A percentile compares a stretch with the other conserved stretches of the same genome.
Evolutionary conservation across 2,888 invertebrate genomes (phyloP).

Genomic region (Heliconius hortense): DNA sequence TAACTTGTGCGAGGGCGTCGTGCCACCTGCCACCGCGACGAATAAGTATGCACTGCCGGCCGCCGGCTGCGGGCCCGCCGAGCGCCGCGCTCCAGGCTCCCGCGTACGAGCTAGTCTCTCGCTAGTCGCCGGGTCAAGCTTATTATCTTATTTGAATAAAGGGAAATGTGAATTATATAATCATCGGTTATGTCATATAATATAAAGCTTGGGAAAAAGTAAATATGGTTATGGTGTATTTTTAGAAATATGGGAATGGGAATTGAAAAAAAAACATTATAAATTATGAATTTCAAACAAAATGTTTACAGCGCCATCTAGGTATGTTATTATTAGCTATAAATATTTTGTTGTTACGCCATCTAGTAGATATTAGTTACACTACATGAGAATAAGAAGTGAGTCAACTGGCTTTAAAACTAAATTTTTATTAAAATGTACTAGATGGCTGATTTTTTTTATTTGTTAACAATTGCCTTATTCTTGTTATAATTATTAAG

Average conservation of each 20-base stretch:
- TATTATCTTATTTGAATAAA: conserved; percentile 8
- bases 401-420: background rate
- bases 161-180: background rate
- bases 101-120: conserved; percentile 52
- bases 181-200: background rate
- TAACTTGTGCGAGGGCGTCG: conserved; percentile 58
- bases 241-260: background rate
- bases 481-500: background rate
- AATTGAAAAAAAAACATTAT: background rate
- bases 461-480: background rate
- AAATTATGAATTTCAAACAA: background rate
- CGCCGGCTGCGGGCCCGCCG: conserved; percentile 50
- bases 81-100: conserved; percentile 44
- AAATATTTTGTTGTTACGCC: background rate
- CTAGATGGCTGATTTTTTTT: conserved; percentile 16
- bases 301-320: conserved; percentile 26
- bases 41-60: conserved; percentile 74
- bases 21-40: conserved; percentile 74
- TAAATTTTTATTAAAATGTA: background rate
- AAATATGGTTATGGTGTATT: background rate
- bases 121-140: conserved; percentile 20
- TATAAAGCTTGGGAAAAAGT: background rate
- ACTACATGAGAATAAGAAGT: background rate
- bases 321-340: background rate
- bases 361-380: conserved; percentile 13